Base-by-base conservation (phyloP, 2,888 invertebrate species). In the Dermolepida albohirtum region DNA sequence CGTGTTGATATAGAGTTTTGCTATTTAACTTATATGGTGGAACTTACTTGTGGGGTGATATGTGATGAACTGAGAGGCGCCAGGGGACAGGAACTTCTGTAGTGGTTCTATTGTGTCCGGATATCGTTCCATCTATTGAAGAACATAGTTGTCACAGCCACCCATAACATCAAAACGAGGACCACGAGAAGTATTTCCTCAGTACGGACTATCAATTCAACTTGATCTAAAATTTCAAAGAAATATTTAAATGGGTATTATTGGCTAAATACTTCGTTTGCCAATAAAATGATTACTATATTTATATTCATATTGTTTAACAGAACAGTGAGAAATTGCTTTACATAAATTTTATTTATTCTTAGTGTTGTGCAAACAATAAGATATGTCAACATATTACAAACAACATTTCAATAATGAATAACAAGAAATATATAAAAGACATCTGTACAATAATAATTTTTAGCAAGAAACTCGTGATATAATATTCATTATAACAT, bases 51-150 rank as follows among this genome's bases (percentile, higher is more conserved):
- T 65, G 81, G 78, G 16, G 78, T 76, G 62, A 81, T 76, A 67
- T 78, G 79, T 14, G 82, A 80, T 22, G 83, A 81, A 72, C 81
- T 81, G 64, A 83, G 76, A n/a, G 83, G 83, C 29, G 81, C 88
- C 71, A 92, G 84, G 0, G 88, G 91, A 80, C 92, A 93, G 77
- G 92, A 92, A 75, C 90, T 89, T 74, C 94, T 87, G 83, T 94
- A 94, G 66, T 83, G 82, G 50, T 62, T 66, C 76, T 93, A 93
- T 78, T 93, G 93, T 94, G 94, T 95, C 72, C 95, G 90, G 80
- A 96, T 96, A 87, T 96, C 95, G 79, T 95, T 95, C 95, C 95
- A 96, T 72, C 95, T 92, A 85, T 96, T 95, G 87, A 96, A 94
- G 86, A 96, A 96, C 50, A 95, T 86, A 2, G 93, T 92, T 71